Evolutionary conservation across 2,888 invertebrate genomes (phyloP).

Genomic region (Tenthredo notha): DNA sequence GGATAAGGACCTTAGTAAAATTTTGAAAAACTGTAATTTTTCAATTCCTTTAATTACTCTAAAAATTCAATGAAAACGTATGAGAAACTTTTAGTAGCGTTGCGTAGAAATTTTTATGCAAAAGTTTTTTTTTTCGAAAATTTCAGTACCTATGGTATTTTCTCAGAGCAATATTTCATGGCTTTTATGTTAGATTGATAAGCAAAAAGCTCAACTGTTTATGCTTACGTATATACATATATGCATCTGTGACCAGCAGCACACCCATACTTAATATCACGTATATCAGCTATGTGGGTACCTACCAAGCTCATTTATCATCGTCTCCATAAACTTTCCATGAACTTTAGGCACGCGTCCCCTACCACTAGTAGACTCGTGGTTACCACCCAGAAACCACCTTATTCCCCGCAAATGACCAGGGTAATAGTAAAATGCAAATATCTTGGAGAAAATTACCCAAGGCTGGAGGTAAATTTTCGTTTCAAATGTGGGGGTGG

Average conservation of each 20-base stretch:
- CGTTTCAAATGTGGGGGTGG: background rate
- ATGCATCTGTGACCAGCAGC: background rate
- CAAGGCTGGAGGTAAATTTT: background rate
- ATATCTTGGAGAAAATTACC: conserved; percentile 15
- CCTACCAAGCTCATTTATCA: conserved; percentile 48
- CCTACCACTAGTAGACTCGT: background rate
- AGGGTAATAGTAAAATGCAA: conserved; percentile 34
- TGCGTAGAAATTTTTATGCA: no score
- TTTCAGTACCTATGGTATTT: no score
- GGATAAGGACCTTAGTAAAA: no score
- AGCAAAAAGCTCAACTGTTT: background rate
- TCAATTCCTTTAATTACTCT: no score
- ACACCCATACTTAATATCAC: background rate
- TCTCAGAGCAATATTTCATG: background rate
- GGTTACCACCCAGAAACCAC: conserved; percentile 16
- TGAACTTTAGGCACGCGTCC: conserved; percentile 51
- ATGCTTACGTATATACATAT: background rate
- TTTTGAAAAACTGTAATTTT: no score
- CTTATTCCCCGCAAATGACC: conserved; percentile 48
- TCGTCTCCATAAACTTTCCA: conserved; percentile 55
- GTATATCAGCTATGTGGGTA: background rate
- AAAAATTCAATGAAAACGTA: no score
- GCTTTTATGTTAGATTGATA: background rate
- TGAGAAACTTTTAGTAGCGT: no score
- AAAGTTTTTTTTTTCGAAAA: no score